Evolutionary conservation across 2,113 vertebrate genomes (phyloP).

Genomic region (Chloroceryle aenea): DNA sequence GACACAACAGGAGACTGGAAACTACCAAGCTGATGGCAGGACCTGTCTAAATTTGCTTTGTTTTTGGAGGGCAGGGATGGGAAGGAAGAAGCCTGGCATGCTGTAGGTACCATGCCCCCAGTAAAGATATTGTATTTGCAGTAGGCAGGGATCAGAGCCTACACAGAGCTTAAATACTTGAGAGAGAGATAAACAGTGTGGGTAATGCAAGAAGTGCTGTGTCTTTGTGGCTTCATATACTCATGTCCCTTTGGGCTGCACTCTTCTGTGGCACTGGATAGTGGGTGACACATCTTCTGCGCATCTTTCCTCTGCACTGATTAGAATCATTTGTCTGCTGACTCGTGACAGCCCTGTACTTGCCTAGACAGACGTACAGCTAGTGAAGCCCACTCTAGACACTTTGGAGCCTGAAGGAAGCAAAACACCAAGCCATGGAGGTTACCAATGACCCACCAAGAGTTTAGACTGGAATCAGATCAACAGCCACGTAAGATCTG

Average conservation of each 20-base stretch:
- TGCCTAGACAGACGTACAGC: neutral
- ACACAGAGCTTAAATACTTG: neutral
- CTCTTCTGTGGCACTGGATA: neutral
- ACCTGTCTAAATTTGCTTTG: neutral
- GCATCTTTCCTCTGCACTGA: neutral
- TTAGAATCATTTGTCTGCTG: neutral
- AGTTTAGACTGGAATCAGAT: neutral
- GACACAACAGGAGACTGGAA: neutral
- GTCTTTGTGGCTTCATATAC: neutral
- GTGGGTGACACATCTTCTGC: neutral
- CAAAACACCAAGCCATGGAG: neutral
- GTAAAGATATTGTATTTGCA: neutral
- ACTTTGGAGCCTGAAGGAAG: neutral
- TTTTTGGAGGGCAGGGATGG: neutral
- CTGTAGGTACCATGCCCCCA: neutral
- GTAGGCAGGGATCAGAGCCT: neutral
- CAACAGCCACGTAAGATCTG: accelerated
- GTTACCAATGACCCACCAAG: neutral
- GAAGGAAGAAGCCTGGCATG: neutral
- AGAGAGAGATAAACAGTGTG: neutral
- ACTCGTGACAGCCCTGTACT: neutral
- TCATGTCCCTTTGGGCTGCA: accelerated
- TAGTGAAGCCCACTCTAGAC: accelerated
- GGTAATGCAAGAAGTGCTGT: neutral
- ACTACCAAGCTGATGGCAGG: neutral